Evolutionary conservation across 1,140 invertebrate species (phyloP).

Genomic region (Monochamus saltuarius): DNA sequence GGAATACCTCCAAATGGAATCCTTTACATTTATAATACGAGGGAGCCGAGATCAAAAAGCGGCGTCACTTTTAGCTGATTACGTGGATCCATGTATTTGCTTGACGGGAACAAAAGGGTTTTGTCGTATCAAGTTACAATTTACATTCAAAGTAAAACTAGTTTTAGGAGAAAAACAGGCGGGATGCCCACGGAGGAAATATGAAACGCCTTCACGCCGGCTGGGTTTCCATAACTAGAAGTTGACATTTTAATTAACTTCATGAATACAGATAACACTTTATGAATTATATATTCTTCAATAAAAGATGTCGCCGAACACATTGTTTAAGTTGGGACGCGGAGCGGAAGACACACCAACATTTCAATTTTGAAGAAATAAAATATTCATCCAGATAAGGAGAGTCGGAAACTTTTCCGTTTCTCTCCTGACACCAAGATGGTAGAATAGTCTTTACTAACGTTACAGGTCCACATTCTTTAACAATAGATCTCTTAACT

Average conservation of each 20-base stretch:
- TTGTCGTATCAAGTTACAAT: not conserved
- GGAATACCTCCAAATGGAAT: slow-evolving; percentile 18
- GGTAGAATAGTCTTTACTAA: slow-evolving; percentile 10
- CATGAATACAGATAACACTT: slow-evolving; percentile 21
- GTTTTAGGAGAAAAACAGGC: not conserved
- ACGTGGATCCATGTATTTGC: slow-evolving; percentile 18
- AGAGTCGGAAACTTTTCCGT: slow-evolving; percentile 27
- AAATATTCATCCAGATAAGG: slow-evolving; percentile 31
- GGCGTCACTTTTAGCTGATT: not conserved
- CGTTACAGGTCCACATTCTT: too few relatives aligned
- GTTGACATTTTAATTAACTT: slow-evolving; percentile 21
- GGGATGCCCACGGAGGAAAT: slow-evolving; percentile 14
- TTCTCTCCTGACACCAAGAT: slow-evolving; percentile 25
- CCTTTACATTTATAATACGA: slow-evolving; percentile 23
- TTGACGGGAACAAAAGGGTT: not conserved
- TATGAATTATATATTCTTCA: slow-evolving; percentile 9
- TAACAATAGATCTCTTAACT: too few relatives aligned
- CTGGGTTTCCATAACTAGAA: slow-evolving; percentile 12
- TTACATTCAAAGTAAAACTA: slow-evolving; percentile 6
- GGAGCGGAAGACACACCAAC: slow-evolving; percentile 16
- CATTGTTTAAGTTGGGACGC: slow-evolving; percentile 1
- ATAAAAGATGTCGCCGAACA: slow-evolving; percentile 16
- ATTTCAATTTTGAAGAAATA: slow-evolving; percentile 26
- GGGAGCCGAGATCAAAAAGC: slow-evolving; percentile 12
- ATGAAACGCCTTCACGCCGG: slow-evolving; percentile 16